Evolutionary conservation across 2,113 vertebrate species (phyloP).

Genomic region (Nanorana parkeri): DNA sequence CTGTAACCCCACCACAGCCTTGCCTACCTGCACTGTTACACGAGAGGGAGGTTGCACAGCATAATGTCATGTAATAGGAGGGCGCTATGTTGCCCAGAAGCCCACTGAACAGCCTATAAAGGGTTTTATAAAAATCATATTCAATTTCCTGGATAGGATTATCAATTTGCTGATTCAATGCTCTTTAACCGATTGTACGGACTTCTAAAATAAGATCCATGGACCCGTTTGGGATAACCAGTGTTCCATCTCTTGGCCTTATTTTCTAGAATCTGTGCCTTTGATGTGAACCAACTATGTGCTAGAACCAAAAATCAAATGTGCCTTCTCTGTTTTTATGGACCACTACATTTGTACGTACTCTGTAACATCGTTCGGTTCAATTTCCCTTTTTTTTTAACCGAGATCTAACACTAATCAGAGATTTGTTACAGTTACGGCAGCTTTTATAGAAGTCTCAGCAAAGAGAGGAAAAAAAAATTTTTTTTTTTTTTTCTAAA

Average conservation of each 20-base stretch:
- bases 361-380: conserved; percentile 51
- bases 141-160: no score
- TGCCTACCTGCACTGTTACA: no score
- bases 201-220: no score
- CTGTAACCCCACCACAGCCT: no score
- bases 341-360: conserved; percentile 57
- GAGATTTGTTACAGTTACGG: conserved; percentile 44
- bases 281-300: not conserved
- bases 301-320: not conserved
- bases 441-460: conserved; percentile 49
- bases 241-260: not conserved
- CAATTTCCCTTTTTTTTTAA: conserved; percentile 16
- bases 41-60: no score
- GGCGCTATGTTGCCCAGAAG: no score
- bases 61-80: no score
- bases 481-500: conserved; percentile 47
- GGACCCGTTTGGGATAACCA: no score
- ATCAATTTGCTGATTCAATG: no score
- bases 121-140: no score
- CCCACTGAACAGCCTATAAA: no score
- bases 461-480: not conserved
- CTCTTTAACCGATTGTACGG: no score
- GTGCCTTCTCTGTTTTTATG: conserved; percentile 46
- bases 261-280: conserved; percentile 18
- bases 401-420: conserved; percentile 53